Evolutionary conservation across 92 coral and sea anemone species (phyloP).

Genomic region (Siderastrea siderea): DNA sequence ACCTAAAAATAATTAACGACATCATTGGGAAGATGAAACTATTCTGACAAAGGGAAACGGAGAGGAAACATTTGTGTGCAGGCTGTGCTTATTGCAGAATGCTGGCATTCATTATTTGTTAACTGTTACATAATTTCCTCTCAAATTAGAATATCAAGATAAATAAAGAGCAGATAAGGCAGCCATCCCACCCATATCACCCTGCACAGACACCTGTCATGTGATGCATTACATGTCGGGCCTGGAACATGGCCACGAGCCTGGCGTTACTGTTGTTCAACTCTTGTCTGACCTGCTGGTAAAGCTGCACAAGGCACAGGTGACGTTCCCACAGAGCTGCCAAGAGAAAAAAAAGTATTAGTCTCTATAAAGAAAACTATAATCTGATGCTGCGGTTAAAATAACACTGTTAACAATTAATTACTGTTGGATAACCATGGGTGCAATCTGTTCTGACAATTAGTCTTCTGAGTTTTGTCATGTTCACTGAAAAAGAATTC

Average conservation of each 20-base stretch:
- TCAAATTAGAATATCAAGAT: background rate
- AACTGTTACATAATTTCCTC: background rate
- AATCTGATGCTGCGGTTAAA: too few species aligned
- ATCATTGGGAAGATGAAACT: background rate
- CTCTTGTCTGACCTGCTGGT: constrained; percentile 99
- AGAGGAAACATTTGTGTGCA: background rate
- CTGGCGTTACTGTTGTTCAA: constrained; percentile 96
- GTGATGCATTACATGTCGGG: constrained; percentile 97
- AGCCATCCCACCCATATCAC: constrained; percentile 29
- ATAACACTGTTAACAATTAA: too few species aligned
- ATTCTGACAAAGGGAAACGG: background rate
- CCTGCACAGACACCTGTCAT: constrained; percentile 56
- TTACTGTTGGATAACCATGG: too few species aligned
- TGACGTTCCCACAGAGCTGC: constrained; percentile 98
- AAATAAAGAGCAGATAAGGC: background rate
- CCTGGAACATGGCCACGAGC: constrained; percentile 97
- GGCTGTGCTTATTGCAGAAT: background rate
- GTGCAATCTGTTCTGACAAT: too few species aligned
- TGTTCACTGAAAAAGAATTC: too few species aligned
- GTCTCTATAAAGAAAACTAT: background rate
- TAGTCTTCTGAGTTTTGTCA: too few species aligned
- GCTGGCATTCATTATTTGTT: background rate
- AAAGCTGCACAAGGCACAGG: constrained; percentile 81
- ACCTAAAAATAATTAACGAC: background rate
- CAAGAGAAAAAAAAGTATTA: background rate